Conservation (phyloP, 2,888 invertebrate genomes). For the Zele albiditarsus region DNA sequence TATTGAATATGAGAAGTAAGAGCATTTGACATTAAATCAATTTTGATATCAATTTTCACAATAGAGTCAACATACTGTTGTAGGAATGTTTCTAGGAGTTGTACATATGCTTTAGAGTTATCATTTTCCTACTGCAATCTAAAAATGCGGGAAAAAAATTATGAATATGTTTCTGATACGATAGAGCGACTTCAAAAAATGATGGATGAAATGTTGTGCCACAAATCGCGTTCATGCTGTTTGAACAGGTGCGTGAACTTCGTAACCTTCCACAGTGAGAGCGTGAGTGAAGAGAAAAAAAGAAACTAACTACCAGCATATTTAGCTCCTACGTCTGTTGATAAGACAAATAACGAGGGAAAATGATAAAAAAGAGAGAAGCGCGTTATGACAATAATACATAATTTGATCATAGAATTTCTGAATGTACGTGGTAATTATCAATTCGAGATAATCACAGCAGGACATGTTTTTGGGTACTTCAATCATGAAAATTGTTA, state of each 20-base stretch:
- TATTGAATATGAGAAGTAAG: not conserved
- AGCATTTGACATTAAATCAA: not conserved
- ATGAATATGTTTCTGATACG: not conserved
- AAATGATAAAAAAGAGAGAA: not conserved
- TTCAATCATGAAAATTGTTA: too few species aligned
- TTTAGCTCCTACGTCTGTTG: constrained; percentile 29
- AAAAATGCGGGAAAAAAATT: not conserved
- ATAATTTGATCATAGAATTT: not conserved
- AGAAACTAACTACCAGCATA: constrained; percentile 38
- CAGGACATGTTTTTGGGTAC: not conserved
- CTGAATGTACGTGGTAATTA: not conserved
- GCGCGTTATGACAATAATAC: not conserved
- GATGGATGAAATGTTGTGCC: not conserved
- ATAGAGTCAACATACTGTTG: not conserved
- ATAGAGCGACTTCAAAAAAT: not conserved
- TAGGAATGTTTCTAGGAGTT: not conserved
- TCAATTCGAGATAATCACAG: not conserved
- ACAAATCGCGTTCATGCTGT: constrained; percentile 40
- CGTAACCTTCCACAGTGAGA: constrained; percentile 42
- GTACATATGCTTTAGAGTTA: not conserved
- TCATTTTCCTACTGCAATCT: not conserved
- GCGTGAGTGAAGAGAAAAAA: not conserved
- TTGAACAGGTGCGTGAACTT: constrained; percentile 53
- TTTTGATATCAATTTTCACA: not conserved
- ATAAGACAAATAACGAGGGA: constrained; percentile 6